Evolutionary conservation across 2,797 vertebrate genomes (phyloP).

Genomic region (Sebastes jordani): DNA sequence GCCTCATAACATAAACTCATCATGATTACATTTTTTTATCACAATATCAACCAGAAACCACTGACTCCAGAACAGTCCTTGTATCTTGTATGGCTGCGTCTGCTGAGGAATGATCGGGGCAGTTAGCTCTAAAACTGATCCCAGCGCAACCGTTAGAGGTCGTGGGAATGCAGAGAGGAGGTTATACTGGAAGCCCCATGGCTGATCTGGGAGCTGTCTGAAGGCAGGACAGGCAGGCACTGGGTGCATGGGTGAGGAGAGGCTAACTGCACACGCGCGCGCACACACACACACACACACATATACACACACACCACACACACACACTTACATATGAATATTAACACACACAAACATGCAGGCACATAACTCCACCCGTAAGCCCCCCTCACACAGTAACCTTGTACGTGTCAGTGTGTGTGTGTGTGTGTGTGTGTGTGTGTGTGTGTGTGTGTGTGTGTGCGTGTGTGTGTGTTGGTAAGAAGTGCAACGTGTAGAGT

Average conservation of each 20-base stretch:
- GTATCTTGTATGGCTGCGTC: slow-evolving; percentile 64
- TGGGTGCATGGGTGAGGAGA: slow-evolving; percentile 79
- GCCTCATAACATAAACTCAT: not conserved
- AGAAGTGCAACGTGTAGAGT: slow-evolving; percentile 59
- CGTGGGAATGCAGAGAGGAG: slow-evolving; percentile 61
- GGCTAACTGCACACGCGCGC: slow-evolving; percentile 56
- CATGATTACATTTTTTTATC: not conserved
- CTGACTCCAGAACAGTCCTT: slow-evolving; percentile 65
- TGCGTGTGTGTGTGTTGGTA: slow-evolving; percentile 32
- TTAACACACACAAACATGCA: slow-evolving; percentile 66
- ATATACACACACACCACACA: slow-evolving; percentile 15
- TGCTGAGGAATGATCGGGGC: slow-evolving; percentile 61
- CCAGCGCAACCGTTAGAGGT: slow-evolving; percentile 52
- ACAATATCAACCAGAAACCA: slow-evolving; percentile 12
- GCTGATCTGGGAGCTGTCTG: slow-evolving; percentile 75
- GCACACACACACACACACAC: slow-evolving; percentile 46
- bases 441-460: slow-evolving; percentile 23
- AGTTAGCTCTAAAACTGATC: slow-evolving; percentile 70
- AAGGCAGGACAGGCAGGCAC: slow-evolving; percentile 85
- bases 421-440: slow-evolving; percentile 15
- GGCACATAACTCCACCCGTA: slow-evolving; percentile 60
- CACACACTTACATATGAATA: slow-evolving; percentile 19
- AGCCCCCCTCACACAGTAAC: slow-evolving; percentile 72
- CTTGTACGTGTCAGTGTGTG: slow-evolving; percentile 43
- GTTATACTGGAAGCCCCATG: slow-evolving; percentile 71